Evolutionary conservation across 2,113 vertebrate species (phyloP).

Genomic region (Psittacula cyanocephala): DNA sequence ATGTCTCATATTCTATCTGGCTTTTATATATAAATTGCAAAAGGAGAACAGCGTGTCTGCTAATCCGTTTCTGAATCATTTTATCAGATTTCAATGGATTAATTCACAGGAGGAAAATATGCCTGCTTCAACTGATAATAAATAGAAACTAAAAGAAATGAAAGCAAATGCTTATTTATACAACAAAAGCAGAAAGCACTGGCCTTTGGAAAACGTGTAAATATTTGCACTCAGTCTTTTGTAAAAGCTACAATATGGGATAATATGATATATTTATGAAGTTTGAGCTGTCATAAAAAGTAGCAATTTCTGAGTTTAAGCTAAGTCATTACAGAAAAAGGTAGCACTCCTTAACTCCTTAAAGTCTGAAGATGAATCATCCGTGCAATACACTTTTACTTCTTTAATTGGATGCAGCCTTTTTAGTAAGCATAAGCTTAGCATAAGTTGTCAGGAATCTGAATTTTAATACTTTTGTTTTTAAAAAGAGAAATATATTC

Average conservation of each 20-base stretch:
- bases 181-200: not conserved
- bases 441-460: not conserved
- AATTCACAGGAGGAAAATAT: constrained; percentile 7
- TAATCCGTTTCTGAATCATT: constrained; percentile 28
- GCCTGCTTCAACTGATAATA: not conserved
- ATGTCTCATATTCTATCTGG: not conserved
- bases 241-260: not conserved
- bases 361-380: not conserved
- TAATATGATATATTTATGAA: constrained; percentile 3
- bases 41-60: not conserved
- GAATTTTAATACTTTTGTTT: not conserved
- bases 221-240: constrained; percentile 34
- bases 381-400: not conserved
- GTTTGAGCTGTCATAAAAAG: not conserved
- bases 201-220: constrained; percentile 7
- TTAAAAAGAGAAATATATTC: not conserved
- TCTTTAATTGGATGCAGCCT: not conserved
- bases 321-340: not conserved
- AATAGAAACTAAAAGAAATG: not conserved
- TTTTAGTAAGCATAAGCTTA: not conserved
- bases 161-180: constrained; percentile 19
- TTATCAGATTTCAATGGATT: constrained; percentile 14
- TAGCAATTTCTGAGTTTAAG: not conserved
- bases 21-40: not conserved
- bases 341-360: not conserved